phyloP scores from a whole-genome alignment of 2,113 vertebrate species.

The Entosphenus tridentatus region DNA sequence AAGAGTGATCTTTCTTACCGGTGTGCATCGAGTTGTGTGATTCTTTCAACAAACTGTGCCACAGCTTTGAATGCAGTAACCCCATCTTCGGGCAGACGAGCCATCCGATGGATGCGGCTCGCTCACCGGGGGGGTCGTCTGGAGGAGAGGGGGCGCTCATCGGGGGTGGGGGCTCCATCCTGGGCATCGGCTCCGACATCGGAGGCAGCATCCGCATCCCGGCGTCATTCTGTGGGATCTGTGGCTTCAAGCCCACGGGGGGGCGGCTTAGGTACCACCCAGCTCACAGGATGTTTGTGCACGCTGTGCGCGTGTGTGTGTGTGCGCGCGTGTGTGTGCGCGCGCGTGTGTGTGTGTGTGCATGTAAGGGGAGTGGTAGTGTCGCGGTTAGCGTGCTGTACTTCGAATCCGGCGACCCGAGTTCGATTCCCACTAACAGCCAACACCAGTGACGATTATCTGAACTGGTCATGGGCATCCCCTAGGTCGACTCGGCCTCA shows the following conservation, averaged over 20 bases:
- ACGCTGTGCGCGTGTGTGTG: too few relatives aligned
- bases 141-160: constrained; percentile 30
- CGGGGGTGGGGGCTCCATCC: constrained; percentile 23
- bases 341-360: too few relatives aligned
- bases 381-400: too few relatives aligned
- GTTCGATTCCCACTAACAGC: too few relatives aligned
- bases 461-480: too few relatives aligned
- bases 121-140: constrained; percentile 29
- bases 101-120: constrained; percentile 25
- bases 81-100: constrained; percentile 28
- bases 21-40: neutral
- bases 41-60: neutral
- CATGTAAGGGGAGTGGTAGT: too few relatives aligned
- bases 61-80: constrained; percentile 38
- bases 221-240: constrained; percentile 30
- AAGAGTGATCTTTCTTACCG: neutral
- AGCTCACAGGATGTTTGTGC: too few relatives aligned
- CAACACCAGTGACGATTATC: too few relatives aligned
- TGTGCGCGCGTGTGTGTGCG: too few relatives aligned
- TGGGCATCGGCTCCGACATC: constrained; percentile 27
- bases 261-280: constrained; percentile 23
- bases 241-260: constrained; percentile 23
- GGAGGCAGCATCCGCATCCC: constrained; percentile 28
- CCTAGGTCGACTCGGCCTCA: too few relatives aligned
- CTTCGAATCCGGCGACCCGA: too few relatives aligned